phyloP scores from a whole-genome alignment of 2,113 vertebrate genomes.

The Chloropsis hardwickii region DNA sequence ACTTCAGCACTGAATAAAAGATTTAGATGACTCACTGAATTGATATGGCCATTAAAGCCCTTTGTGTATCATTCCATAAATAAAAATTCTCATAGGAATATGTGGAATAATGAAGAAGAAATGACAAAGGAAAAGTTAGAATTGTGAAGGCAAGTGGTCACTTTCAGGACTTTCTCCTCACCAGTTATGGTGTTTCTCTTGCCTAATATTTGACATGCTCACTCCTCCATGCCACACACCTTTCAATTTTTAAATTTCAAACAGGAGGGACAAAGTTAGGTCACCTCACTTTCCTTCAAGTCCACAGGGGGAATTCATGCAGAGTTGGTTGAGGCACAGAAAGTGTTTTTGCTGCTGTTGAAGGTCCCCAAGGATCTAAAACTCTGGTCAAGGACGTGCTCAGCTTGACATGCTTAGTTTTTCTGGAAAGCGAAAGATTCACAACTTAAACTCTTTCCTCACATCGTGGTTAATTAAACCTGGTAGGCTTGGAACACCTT shows the following conservation, averaged over 20 bases:
- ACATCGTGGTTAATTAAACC: fast-evolving
- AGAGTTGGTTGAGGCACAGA: neutral
- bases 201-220: neutral
- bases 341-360: neutral
- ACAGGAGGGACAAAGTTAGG: neutral
- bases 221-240: fast-evolving
- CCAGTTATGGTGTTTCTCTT: neutral
- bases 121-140: neutral
- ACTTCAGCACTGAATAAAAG: neutral
- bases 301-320: neutral
- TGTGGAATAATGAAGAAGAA: neutral
- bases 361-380: neutral
- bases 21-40: neutral
- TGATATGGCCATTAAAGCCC: neutral
- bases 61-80: neutral
- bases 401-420: neutral
- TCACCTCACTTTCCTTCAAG: neutral
- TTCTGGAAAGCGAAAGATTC: neutral
- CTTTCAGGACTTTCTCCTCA: neutral
- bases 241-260: neutral
- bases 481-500: neutral
- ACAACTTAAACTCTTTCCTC: neutral
- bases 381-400: neutral
- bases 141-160: neutral
- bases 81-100: neutral